Base-by-base conservation (phyloP, 1,140 invertebrate genomes). In the Mercenaria mercenaria region DNA sequence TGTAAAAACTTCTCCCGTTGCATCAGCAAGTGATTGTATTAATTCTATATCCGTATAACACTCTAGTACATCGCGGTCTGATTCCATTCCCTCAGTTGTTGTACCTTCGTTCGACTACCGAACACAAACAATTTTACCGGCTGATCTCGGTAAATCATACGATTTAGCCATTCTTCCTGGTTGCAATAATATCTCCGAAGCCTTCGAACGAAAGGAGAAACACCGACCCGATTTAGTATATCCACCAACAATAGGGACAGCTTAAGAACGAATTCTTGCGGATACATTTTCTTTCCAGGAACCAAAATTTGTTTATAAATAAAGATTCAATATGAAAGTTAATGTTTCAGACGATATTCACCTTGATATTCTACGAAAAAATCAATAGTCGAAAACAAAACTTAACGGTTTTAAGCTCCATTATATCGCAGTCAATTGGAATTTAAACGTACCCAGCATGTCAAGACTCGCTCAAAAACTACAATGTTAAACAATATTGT, bases 141-240 rank as follows among this genome's bases (percentile, higher is more conserved):
- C 23, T 13, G 4, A 23, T 61, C 56, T 61, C 23, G 8, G 56
- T 61, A 61, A 13, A 61, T 61, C 56, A 61, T 61, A 23, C 23
- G 18, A 26, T 61, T 26, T 10, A 61, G 4, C 56, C 56, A 61
- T 26, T 61, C 56, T 23, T 61, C 56, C 56, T 61, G 56, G 10
- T n/a, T 61, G 56, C 56, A 61, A 23, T 61, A 61, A 61, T 61
- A 61, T 61, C 56, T 61, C 56, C 56, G 56, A n/a, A 61, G 56
- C 23, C 56, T 23, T 11, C 56, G 56, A n/a, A 61, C 26, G 26
- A 61, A 61, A 20, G 18, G 23, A 61, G 56, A 61, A 61, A 23
- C 56, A 61, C 56, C 56, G 23, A 61, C 23, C 56, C 56, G 10
- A 61, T 61, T 61, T 6, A 61, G 56, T 61, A 61, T 61, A 6